phyloP scores from a whole-genome alignment of 1,140 invertebrate genomes.

The Lordiphosa clarofinis region DNA sequence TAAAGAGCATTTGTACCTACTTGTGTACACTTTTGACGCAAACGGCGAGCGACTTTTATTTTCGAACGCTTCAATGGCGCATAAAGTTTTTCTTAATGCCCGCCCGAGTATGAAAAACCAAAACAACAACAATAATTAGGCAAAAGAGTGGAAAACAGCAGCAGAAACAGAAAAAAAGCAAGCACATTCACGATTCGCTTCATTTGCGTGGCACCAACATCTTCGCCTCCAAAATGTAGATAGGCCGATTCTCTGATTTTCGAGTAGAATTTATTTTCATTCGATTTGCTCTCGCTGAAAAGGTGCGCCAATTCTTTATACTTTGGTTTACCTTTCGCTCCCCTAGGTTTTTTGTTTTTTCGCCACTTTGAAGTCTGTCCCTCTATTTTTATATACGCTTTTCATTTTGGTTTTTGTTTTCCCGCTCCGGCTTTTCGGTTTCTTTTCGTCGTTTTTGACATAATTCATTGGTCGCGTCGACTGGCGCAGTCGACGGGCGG shows the following conservation, averaged over 20 bases:
- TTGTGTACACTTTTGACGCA: conserved; percentile 53
- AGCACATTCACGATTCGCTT: conserved; percentile 56
- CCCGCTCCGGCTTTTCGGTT: conserved; percentile 4
- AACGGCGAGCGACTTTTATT: conserved; percentile 71
- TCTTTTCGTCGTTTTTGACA: conserved; percentile 31
- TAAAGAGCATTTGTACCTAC: conserved; percentile 16
- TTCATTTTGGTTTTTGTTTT: conserved; percentile 27
- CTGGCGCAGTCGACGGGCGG: conserved; percentile 32
- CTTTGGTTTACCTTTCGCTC: conserved; percentile 31
- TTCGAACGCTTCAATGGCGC: conserved; percentile 76
- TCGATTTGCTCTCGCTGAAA: conserved; percentile 32
- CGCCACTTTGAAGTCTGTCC: no score
- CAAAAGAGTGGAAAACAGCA: conserved; percentile 32
- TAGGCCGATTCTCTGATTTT: not conserved
- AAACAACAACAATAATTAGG: conserved; percentile 73
- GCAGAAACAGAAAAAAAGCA: conserved; percentile 16
- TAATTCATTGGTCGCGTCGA: conserved; percentile 53
- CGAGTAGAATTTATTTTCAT: conserved; percentile 34
- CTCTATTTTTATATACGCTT: conserved; percentile 7
- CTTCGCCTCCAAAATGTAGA: conserved; percentile 6
- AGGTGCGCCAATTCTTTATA: conserved; percentile 44
- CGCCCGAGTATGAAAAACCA: conserved; percentile 66
- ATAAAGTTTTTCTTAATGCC: conserved; percentile 77
- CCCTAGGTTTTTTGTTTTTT: conserved; percentile 6
- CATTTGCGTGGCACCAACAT: conserved; percentile 53